Conservation (phyloP, 2,797 vertebrate genomes). For the Hylomyscus alleni region DNA sequence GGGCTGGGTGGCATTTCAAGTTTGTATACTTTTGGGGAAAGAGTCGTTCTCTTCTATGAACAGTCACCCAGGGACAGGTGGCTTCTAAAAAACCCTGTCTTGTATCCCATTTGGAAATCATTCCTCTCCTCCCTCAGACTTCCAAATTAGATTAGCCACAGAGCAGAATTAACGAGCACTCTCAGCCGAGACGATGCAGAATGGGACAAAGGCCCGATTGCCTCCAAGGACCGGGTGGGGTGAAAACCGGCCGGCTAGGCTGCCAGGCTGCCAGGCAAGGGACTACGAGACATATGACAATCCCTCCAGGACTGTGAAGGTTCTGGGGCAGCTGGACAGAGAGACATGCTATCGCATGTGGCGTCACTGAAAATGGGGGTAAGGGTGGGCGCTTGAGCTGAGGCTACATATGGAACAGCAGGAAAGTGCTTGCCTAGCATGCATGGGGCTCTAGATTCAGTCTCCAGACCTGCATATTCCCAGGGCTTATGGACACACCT, state of each 20-base stretch:
- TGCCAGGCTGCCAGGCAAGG: background rate
- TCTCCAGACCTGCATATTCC: background rate
- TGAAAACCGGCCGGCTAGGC: background rate
- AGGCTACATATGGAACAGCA: background rate
- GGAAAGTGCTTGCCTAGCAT: background rate
- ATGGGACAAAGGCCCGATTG: background rate
- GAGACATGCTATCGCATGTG: too few relatives aligned
- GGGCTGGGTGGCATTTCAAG: conserved; percentile 53
- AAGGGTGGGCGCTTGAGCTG: background rate
- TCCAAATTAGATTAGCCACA: conserved; percentile 55
- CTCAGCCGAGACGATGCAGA: accelerated
- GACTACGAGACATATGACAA: background rate
- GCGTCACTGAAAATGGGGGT: background rate
- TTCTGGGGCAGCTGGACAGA: background rate
- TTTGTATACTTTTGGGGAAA: conserved; percentile 66
- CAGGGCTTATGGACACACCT: too few relatives aligned
- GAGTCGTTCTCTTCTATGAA: conserved; percentile 59
- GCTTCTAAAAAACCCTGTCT: conserved; percentile 36
- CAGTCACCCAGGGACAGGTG: conserved; percentile 30
- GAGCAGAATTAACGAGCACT: background rate
- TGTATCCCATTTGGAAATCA: conserved; percentile 49
- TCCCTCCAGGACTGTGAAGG: background rate
- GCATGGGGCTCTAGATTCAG: background rate
- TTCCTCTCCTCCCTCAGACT: conserved; percentile 46
- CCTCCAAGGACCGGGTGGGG: background rate